Evolutionary conservation across 2,113 vertebrate species (phyloP).

Genomic region (Sigmodon hispidus): DNA sequence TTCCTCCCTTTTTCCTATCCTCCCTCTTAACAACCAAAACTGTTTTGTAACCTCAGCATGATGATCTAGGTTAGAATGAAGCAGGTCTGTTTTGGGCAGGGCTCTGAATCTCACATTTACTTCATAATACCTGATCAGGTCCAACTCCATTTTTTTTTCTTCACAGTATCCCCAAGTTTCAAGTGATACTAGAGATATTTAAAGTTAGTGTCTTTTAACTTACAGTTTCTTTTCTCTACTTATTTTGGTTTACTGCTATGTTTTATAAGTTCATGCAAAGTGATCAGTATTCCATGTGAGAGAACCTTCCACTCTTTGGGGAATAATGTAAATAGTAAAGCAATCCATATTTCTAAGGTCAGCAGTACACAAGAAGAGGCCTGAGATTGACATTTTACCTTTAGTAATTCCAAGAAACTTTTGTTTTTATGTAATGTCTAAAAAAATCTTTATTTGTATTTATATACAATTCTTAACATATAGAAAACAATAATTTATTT

Average conservation of each 20-base stretch:
- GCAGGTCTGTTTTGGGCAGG: neutral
- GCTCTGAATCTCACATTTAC: neutral
- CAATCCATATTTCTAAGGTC: neutral
- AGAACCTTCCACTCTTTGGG: neutral
- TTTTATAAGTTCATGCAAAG: neutral
- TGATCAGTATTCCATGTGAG: neutral
- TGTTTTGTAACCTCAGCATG: neutral
- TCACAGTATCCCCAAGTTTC: neutral
- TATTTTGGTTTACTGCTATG: neutral
- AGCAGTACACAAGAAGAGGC: neutral
- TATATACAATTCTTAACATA: neutral
- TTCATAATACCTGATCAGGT: neutral
- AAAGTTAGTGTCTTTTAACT: neutral
- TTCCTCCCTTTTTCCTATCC: too few species aligned
- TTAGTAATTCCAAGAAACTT: neutral
- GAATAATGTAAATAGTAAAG: neutral
- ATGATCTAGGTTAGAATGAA: neutral
- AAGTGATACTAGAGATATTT: constrained; percentile 10
- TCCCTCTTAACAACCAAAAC: neutral
- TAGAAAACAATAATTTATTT: neutral
- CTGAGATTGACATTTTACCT: neutral
- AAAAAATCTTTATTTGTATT: neutral
- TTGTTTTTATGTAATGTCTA: too few species aligned
- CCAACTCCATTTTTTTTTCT: too few species aligned
- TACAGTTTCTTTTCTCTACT: neutral